A percentile compares a stretch with the other conserved stretches of the same genome.
These are phyloP conservation scores for Vimba vimba DNA, from an alignment of 2,113 vertebrate species.

Conservation along the genomic window DNA sequence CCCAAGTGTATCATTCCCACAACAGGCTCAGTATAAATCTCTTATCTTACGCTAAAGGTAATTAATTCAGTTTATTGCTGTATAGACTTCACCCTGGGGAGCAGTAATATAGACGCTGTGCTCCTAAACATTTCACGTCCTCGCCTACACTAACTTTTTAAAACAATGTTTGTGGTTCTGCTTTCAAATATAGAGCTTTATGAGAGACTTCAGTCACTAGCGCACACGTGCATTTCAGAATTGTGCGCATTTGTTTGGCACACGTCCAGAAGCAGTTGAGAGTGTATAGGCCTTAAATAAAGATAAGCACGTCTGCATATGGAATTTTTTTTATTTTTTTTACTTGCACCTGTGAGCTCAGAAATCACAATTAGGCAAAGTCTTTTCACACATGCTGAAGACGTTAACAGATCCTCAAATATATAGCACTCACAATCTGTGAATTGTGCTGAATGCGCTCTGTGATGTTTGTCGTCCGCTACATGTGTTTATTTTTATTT, in stretches of 20 bases:
- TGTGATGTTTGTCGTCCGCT: not conserved
- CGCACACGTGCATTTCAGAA: not conserved
- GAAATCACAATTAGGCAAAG: not conserved
- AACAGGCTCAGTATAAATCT: constrained; percentile 23
- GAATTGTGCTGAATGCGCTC: not conserved
- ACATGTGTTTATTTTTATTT: not conserved
- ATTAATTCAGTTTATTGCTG: constrained; percentile 52
- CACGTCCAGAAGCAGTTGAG: constrained; percentile 1
- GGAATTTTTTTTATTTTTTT: not conserved
- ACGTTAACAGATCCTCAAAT: constrained; percentile 10
- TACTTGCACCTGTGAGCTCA: constrained; percentile 20
- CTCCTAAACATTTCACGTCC: constrained; percentile 21
- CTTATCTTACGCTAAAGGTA: constrained; percentile 46
- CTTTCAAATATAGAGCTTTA: not conserved
- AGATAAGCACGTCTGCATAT: not conserved
- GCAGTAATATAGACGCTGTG: constrained; percentile 8
- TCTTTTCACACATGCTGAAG: not conserved
- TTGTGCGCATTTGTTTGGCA: not conserved
- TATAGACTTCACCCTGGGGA: constrained; percentile 38
- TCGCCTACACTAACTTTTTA: constrained; percentile 10
- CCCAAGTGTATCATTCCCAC: constrained; percentile 47
- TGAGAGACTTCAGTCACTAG: not conserved
- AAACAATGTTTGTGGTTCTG: constrained; percentile 1
- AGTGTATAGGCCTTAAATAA: constrained; percentile 23
- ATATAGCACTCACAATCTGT: not conserved